Percentiles rank a stretch among this genome's conserved stretches.
Conservation (phyloP, 2,797 vertebrate genomes). For the Meda fulgida region DNA sequence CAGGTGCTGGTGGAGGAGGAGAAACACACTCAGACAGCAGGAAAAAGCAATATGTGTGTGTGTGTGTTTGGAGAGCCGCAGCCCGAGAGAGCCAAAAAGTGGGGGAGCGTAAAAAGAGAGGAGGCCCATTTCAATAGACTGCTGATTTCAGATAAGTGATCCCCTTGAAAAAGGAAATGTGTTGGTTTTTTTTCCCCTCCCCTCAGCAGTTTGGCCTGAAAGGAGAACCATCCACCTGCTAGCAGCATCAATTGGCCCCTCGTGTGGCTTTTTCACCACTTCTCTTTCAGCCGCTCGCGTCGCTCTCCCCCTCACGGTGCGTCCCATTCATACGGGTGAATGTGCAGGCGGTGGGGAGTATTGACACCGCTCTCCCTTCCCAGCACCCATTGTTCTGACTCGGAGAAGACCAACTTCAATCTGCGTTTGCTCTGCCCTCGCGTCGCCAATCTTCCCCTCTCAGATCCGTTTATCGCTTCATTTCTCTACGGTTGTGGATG, state of each 20-base stretch:
- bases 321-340: constrained; percentile 59
- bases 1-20: constrained; percentile 75
- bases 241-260: constrained; percentile 66
- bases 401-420: constrained; percentile 55
- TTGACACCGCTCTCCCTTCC: constrained; percentile 55
- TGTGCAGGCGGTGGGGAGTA: constrained; percentile 57
- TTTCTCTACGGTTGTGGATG: constrained; percentile 28
- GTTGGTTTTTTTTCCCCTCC: constrained; percentile 43
- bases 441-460: constrained; percentile 49
- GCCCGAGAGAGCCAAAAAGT: constrained; percentile 56
- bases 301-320: constrained; percentile 52
- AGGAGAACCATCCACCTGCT: constrained; percentile 65
- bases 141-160: constrained; percentile 71
- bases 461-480: constrained; percentile 40
- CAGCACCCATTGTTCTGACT: constrained; percentile 54
- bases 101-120: constrained; percentile 61
- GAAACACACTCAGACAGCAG: constrained; percentile 56
- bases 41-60: constrained; percentile 46
- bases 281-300: constrained; percentile 51
- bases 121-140: constrained; percentile 65
- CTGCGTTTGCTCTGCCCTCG: constrained; percentile 56
- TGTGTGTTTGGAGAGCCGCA: constrained; percentile 51
- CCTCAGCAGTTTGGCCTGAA: constrained; percentile 58
- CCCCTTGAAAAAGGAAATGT: constrained; percentile 66
- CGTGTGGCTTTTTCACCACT: constrained; percentile 63